Evolutionary conservation across 1,140 invertebrate genomes (phyloP).

Genomic region (Pectinophora gossypiella): DNA sequence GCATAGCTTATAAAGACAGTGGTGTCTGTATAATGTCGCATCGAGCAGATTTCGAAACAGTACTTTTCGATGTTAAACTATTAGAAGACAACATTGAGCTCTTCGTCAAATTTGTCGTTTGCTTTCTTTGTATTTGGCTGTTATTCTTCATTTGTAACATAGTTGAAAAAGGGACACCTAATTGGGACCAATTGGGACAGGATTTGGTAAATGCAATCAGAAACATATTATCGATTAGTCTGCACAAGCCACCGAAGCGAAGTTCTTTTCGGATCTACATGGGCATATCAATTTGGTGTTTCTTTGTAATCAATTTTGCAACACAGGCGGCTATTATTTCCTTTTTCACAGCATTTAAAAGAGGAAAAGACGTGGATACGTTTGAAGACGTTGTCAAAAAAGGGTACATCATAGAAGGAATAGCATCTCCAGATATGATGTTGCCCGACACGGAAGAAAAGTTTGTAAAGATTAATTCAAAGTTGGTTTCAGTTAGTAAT

Average conservation of each 20-base stretch:
- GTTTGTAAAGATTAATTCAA: constrained; percentile 49
- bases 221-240: constrained; percentile 41
- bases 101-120: constrained; percentile 32
- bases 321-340: constrained; percentile 66
- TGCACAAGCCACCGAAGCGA: constrained; percentile 42
- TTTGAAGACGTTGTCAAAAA: constrained; percentile 61
- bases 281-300: constrained; percentile 48
- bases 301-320: constrained; percentile 57
- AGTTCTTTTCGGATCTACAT: constrained; percentile 50
- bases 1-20: constrained; percentile 48
- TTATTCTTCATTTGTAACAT: constrained; percentile 45
- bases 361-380: constrained; percentile 60
- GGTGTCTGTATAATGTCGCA: constrained; percentile 56
- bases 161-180: constrained; percentile 30
- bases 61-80: constrained; percentile 44
- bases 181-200: constrained; percentile 50
- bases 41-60: constrained; percentile 51
- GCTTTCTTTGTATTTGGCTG: constrained; percentile 54
- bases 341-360: constrained; percentile 55
- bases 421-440: constrained; percentile 59
- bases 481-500: constrained; percentile 38
- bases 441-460: constrained; percentile 53
- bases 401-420: constrained; percentile 55
- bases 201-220: constrained; percentile 52
- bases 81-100: constrained; percentile 28